These are phyloP conservation scores for Chloroceryle aenea DNA, from an alignment of 2,113 vertebrate genomes.

Conservation along the genomic window DNA sequence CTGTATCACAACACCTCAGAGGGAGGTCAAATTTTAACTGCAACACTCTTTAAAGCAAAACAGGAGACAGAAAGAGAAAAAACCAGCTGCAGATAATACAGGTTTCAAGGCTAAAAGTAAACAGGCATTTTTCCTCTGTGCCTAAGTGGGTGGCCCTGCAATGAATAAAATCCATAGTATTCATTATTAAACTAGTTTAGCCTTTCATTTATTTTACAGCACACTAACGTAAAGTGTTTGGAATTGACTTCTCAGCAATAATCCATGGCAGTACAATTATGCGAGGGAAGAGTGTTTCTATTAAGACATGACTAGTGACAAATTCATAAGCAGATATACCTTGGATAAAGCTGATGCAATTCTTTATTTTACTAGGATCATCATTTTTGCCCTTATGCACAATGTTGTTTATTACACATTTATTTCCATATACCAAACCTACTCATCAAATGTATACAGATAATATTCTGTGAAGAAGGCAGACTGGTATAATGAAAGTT, in stretches of 20 bases:
- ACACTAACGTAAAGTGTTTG: not conserved
- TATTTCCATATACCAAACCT: not conserved
- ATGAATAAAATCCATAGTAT: not conserved
- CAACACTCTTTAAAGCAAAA: not conserved
- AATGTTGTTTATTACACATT: not conserved
- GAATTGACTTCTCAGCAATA: not conserved
- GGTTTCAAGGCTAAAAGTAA: not conserved
- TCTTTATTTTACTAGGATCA: not conserved
- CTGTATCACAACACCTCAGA: not conserved
- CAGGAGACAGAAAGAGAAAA: not conserved
- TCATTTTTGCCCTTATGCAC: not conserved
- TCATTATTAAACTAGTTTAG: not conserved
- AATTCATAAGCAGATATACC: not conserved
- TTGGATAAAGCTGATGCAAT: not conserved
- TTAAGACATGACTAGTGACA: not conserved
- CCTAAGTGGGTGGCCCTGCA: not conserved
- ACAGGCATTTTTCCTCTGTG: not conserved
- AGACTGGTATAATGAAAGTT: not conserved
- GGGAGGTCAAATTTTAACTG: not conserved
- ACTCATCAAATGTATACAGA: not conserved
- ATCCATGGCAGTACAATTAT: not conserved
- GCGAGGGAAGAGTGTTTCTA: not conserved
- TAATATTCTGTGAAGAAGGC: not conserved
- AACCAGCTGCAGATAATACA: fast-evolving
- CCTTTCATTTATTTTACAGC: not conserved